phyloP scores from a whole-genome alignment of 30 jellyfish, hydroid and myxozoan species.

The Nemopilema nomurai region DNA sequence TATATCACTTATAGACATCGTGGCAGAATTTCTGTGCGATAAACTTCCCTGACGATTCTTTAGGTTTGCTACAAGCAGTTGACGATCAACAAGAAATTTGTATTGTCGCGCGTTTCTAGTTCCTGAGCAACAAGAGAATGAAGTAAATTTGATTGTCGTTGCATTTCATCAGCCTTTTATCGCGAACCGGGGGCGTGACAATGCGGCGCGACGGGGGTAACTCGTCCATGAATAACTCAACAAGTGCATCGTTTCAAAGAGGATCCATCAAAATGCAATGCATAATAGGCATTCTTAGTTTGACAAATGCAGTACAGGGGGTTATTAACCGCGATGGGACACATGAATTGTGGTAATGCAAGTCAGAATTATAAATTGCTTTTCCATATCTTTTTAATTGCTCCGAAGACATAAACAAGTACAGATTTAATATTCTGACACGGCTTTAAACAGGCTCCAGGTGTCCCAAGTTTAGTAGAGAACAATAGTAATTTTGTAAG shows the following conservation, averaged over 20 bases:
- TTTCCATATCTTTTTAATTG: neutral
- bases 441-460: neutral
- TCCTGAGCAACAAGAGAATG: constrained; percentile 84
- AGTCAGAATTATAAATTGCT: neutral
- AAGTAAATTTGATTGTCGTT: constrained; percentile 64
- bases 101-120: constrained; percentile 90
- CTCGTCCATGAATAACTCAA: neutral
- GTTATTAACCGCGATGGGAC: neutral
- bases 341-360: neutral
- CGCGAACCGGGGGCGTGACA: constrained; percentile 85
- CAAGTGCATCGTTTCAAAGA: constrained; percentile 5
- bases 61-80: constrained; percentile 39
- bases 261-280: neutral
- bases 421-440: neutral
- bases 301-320: neutral
- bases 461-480: neutral
- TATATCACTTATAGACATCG: constrained; percentile 92
- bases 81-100: constrained; percentile 57
- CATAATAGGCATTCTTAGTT: neutral
- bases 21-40: constrained; percentile 24
- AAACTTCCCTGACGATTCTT: constrained; percentile 11
- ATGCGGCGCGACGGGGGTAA: constrained; percentile 46
- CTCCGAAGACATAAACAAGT: neutral
- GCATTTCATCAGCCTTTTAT: constrained; percentile 72
- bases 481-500: neutral